Conservation (phyloP, 2,797 vertebrate species). For the Cryptoprocta ferox region DNA sequence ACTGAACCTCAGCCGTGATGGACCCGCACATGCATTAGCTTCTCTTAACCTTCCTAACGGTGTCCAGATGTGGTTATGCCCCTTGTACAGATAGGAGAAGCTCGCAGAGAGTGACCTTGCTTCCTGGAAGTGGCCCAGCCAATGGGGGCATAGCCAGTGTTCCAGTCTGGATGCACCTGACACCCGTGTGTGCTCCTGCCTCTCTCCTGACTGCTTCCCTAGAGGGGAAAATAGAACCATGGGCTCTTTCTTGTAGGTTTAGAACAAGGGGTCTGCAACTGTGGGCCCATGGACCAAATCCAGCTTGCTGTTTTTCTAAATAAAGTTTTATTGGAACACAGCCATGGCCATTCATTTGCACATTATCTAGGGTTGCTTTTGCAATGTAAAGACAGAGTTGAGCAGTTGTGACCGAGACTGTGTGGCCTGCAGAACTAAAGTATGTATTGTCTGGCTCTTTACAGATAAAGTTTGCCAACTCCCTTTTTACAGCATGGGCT, state of each 20-base stretch:
- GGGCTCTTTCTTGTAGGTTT: neutral
- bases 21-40: neutral
- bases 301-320: neutral
- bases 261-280: neutral
- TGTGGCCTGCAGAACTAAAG: neutral
- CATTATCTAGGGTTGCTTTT: neutral
- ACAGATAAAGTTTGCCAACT: neutral
- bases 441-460: neutral
- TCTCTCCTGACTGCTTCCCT: neutral
- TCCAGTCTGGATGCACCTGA: neutral
- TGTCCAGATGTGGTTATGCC: neutral
- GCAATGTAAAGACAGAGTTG: neutral
- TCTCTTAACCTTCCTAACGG: neutral
- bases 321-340: neutral
- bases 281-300: neutral
- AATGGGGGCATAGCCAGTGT: neutral
- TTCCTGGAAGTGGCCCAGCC: neutral
- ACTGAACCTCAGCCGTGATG: no score
- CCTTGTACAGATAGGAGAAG: neutral
- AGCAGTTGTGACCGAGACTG: neutral
- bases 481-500: neutral
- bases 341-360: neutral
- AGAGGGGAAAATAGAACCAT: neutral
- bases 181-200: neutral
- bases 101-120: neutral